Percentiles rank a stretch among this genome's conserved stretches.
Evolutionary conservation across 2,797 vertebrate genomes (phyloP).

Genomic region (Myripristis murdjan): DNA sequence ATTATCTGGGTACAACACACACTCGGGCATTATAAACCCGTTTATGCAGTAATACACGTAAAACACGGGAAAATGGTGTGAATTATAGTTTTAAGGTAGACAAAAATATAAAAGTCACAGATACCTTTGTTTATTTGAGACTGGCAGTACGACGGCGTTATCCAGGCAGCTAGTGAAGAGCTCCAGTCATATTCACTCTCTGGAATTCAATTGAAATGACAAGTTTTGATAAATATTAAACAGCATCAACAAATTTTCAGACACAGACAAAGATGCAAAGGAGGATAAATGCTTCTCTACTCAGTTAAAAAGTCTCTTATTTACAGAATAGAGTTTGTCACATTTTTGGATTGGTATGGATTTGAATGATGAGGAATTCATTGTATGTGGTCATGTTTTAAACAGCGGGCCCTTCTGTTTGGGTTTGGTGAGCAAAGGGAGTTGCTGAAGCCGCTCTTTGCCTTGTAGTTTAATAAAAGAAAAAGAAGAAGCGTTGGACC

Average conservation of each 20-base stretch:
- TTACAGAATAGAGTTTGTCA: no score
- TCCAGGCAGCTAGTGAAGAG: constrained; percentile 20
- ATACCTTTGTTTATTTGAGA: constrained; percentile 59
- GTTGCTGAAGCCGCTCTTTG: no score
- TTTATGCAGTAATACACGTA: background rate
- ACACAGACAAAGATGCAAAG: background rate
- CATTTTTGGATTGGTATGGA: no score
- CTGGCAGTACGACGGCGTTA: constrained; percentile 40
- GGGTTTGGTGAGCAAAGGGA: no score
- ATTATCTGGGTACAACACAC: constrained; percentile 41
- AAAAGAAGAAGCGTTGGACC: no score
- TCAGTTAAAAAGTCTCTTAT: background rate
- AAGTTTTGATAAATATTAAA: background rate
- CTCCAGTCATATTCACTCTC: constrained; percentile 59
- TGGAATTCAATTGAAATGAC: constrained; percentile 24
- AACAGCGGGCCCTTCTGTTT: no score
- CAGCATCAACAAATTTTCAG: background rate
- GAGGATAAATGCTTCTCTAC: background rate
- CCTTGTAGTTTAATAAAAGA: no score
- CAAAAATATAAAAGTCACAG: background rate
- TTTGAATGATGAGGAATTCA: no score
- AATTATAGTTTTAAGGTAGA: background rate
- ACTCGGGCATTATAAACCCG: background rate
- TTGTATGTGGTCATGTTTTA: no score
- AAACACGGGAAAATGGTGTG: background rate